Evolutionary conservation across 2,888 invertebrate genomes (phyloP), one percentile per base, ranked within the genome.

Genomic region (Mesochorus sp.): DNA sequence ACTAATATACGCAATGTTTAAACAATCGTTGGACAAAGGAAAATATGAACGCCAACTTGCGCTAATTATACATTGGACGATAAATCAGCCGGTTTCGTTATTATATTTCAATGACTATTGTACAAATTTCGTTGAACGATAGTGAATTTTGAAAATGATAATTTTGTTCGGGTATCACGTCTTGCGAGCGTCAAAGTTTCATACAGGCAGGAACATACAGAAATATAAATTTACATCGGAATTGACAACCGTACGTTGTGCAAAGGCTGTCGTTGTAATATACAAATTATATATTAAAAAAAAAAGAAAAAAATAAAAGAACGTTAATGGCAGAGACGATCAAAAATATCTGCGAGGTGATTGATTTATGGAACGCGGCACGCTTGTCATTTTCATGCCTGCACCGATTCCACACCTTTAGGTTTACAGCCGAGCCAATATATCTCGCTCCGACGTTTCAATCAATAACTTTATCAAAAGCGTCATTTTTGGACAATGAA

Each of bases 261-360:
- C 57, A 61, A 66, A 59, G 0, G 24, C 57, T 10, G 19, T 73
- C 57, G 62, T 47, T 70, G n/a, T 39, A 39, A 61, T n/a, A 75
- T 61, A 67, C 59, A 57, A 71, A 74, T 71, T 74, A 70, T 34
- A 31, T n/a, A n/a, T n/a, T n/a, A 66, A 37, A 61, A 14, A 61
- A 37, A 26, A 68, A 49, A 51, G 37, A 4, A 44, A 59, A 28
- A n/a, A n/a, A 8, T 26, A 59, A 66, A 61, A 31, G 12, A 68
- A 51, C 53, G 57, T 66, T 37, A 74, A 73, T 34, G 24, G 26
- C 68, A 61, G 51, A 62, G 61, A 75, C 61, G 14, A 44, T 71
- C 59, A 51, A 34, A 71, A 68, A 70, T n/a, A 24, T 61, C 53
- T 71, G 78, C 78, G 78, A 78, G 78, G 78, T 78, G 57, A 66